Evolutionary conservation across 2,113 vertebrate genomes (phyloP).

Genomic region (Nannobrachium achirus): DNA sequence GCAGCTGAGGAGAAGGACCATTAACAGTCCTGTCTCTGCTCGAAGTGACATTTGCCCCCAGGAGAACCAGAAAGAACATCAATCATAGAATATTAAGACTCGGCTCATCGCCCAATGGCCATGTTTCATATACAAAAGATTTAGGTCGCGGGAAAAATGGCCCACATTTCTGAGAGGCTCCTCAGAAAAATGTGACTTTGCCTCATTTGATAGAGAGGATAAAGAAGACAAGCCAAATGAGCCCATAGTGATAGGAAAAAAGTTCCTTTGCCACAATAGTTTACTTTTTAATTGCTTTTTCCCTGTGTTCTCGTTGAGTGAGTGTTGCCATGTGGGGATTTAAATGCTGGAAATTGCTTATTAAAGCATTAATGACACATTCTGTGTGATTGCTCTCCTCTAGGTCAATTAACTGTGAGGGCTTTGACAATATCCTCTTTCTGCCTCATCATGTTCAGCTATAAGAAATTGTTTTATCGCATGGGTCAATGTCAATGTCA

Average conservation of each 20-base stretch:
- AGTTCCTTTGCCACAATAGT: slow-evolving; percentile 10
- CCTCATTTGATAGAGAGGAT: too few relatives aligned
- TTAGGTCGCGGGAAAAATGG: too few relatives aligned
- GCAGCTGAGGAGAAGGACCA: too few relatives aligned
- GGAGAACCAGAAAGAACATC: too few relatives aligned
- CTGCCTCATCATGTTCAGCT: slow-evolving; percentile 44
- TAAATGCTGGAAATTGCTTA: slow-evolving; percentile 59
- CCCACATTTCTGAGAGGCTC: too few relatives aligned
- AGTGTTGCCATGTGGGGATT: slow-evolving; percentile 44
- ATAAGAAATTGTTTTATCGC: slow-evolving; percentile 35
- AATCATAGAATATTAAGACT: too few relatives aligned
- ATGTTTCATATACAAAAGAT: too few relatives aligned
- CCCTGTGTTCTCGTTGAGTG: slow-evolving; percentile 7
- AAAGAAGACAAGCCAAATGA: too few relatives aligned
- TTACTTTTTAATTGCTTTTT: slow-evolving; percentile 66
- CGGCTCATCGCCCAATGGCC: too few relatives aligned
- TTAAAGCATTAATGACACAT: slow-evolving; percentile 63
- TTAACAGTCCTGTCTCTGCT: too few relatives aligned
- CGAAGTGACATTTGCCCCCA: too few relatives aligned
- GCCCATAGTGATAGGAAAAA: slow-evolving; percentile 11
- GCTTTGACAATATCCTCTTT: slow-evolving; percentile 47
- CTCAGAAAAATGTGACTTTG: too few relatives aligned
- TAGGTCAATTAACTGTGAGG: slow-evolving; percentile 64
- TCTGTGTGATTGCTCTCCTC: slow-evolving; percentile 51
- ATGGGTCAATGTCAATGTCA: slow-evolving; percentile 28